Evolutionary conservation across 1,140 invertebrate genomes (phyloP), one percentile per base, ranked within the genome.

Genomic region (Drosophila sp.): DNA sequence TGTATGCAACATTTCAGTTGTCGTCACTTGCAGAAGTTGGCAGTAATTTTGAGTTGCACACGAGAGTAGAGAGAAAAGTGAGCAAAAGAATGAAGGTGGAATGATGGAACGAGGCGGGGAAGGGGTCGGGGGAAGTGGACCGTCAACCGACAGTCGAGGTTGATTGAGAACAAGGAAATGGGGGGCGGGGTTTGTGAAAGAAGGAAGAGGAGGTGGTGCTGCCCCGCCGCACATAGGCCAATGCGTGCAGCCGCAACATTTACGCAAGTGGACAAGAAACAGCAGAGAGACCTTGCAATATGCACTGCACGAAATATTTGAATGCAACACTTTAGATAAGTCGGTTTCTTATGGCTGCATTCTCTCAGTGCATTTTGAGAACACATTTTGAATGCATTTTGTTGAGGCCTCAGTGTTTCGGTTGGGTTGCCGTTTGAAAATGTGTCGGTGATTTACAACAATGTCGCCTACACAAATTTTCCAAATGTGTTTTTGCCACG

Each of bases 391-490:
- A 72, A 69, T 67, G 65, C 41, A 58, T 57, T 33, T 60, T 64
- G 66, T 54, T 41, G 55, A 54, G 54, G 54, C 54, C 65, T 41
- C 71, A 41, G 50, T 60, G 70, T 75, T 75, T 74, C 58, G 60
- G 73, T 61, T 66, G 32, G 44, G 44, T 50, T 27, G 81, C 44
- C 66, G 65, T 69, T 72, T 78, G 71, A 87, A 87, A 86, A 89
- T 89, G 84, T 87, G 83, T 87, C 70, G 79, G 83, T 87, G 76
- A 89, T 87, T 87, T 87, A 87, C 84, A 87, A 89, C 80, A 87
- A 84, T 87, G 84, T 84, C 80, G 80, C 84, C 84, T 87, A 84
- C 84, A 84, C 84, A 87, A 87, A 89, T 87, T 87, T 87, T 80
- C 84, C 80, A 89, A 87, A 87, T 87, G 83, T 89, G 83, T 87